These are phyloP conservation scores for Acanthopagrus latus DNA, from an alignment of 2,797 vertebrate species.

Conservation along the genomic window DNA sequence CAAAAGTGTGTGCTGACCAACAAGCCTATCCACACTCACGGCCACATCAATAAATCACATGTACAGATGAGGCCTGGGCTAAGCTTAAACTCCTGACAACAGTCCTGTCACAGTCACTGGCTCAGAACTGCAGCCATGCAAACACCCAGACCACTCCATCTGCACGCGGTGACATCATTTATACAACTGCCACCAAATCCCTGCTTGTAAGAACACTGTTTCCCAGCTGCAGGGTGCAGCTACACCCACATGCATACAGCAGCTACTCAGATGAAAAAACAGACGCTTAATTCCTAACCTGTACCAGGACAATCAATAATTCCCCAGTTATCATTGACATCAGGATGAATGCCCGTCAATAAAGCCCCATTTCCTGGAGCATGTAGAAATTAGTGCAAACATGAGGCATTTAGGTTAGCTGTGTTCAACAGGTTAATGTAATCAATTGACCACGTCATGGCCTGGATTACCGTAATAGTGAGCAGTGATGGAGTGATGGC, in stretches of 20 bases:
- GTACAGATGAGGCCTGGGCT: constrained; percentile 44
- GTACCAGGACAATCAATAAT: constrained; percentile 57
- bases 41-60: constrained; percentile 72
- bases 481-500: constrained; percentile 70
- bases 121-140: constrained; percentile 51
- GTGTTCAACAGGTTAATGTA: constrained; percentile 63
- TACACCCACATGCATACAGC: constrained; percentile 35
- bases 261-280: constrained; percentile 27
- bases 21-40: constrained; percentile 55
- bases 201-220: constrained; percentile 56
- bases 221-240: constrained; percentile 67
- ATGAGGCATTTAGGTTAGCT: constrained; percentile 57
- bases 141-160: constrained; percentile 63
- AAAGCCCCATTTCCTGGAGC: constrained; percentile 55
- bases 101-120: constrained; percentile 61
- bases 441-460: constrained; percentile 75
- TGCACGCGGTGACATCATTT: constrained; percentile 73
- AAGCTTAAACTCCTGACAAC: constrained; percentile 66
- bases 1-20: constrained; percentile 57
- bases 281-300: constrained; percentile 35
- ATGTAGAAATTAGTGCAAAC: constrained; percentile 56
- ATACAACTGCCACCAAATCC: constrained; percentile 78
- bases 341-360: constrained; percentile 55
- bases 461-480: constrained; percentile 69
- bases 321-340: constrained; percentile 54